Evolutionary conservation across 2,113 vertebrate genomes (phyloP).

Genomic region (Phrynocephalus versicolor): DNA sequence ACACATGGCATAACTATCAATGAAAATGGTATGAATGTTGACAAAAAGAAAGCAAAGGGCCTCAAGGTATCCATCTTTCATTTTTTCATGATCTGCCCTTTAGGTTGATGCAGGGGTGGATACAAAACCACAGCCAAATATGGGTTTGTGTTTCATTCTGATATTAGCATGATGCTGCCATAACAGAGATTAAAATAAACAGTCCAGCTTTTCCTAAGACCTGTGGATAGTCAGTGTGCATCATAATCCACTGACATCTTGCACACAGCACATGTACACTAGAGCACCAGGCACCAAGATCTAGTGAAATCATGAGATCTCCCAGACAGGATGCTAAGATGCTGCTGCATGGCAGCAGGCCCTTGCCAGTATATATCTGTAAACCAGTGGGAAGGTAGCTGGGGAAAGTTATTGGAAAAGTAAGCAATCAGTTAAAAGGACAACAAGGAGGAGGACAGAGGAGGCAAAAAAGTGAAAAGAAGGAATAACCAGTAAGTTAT

Average conservation of each 20-base stretch:
- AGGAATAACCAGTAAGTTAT: too few species aligned
- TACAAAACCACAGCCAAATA: not conserved
- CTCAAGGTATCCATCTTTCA: not conserved
- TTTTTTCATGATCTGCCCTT: not conserved
- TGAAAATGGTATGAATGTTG: not conserved
- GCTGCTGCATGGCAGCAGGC: not conserved
- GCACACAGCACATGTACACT: not conserved
- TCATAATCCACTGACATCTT: not conserved
- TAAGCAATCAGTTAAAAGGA: too few species aligned
- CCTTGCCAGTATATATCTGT: not conserved
- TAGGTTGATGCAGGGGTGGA: fast-evolving
- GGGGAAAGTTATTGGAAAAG: too few species aligned
- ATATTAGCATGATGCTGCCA: not conserved
- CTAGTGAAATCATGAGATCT: not conserved
- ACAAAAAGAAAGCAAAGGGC: not conserved
- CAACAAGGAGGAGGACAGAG: too few species aligned
- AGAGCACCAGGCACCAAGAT: not conserved
- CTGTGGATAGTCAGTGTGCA: not conserved
- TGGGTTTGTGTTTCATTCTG: not conserved
- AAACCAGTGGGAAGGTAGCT: not conserved
- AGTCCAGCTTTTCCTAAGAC: not conserved
- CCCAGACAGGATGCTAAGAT: not conserved
- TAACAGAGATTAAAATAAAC: conserved; percentile 7
- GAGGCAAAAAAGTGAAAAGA: too few species aligned
- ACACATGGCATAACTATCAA: fast-evolving